A percentile compares a stretch with the other conserved stretches of the same genome.
Evolutionary conservation across 1,140 invertebrate species (phyloP).

Genomic region (Aphaenogaster ashmeadi): DNA sequence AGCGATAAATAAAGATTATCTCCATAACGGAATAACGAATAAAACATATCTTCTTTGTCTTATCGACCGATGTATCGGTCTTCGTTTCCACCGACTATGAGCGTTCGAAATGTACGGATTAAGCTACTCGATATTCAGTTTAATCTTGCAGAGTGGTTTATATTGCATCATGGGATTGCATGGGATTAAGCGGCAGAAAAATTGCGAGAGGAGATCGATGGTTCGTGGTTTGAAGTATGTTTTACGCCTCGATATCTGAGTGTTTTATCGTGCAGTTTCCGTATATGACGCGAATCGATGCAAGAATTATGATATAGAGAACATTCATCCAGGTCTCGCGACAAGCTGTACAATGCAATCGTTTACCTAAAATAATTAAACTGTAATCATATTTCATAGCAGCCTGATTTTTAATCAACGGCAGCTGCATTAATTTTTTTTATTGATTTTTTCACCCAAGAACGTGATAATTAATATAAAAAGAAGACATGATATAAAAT

Average conservation of each 20-base stretch:
- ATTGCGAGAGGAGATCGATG: slow-evolving; percentile 37
- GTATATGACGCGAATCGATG: slow-evolving; percentile 8
- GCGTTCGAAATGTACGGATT: slow-evolving; percentile 38
- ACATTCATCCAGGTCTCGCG: slow-evolving; percentile 17
- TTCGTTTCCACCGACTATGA: slow-evolving; percentile 15
- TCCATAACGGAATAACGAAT: background rate
- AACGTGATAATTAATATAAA: background rate
- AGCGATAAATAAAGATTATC: slow-evolving; percentile 11
- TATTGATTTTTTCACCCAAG: background rate
- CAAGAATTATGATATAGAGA: slow-evolving; percentile 44
- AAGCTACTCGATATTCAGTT: slow-evolving; percentile 52
- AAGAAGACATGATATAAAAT: background rate
- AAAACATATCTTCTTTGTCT: background rate
- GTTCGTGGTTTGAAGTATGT: slow-evolving; percentile 38
- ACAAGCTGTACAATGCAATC: background rate
- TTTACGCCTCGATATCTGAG: slow-evolving; percentile 27
- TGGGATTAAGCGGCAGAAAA: slow-evolving; percentile 52
- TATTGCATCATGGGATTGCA: slow-evolving; percentile 50
- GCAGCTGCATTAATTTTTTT: background rate
- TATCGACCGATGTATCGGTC: slow-evolving; percentile 7
- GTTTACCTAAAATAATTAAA: background rate
- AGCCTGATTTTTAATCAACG: background rate
- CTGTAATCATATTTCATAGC: background rate
- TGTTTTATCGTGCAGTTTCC: slow-evolving; percentile 41
- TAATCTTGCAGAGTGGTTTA: slow-evolving; percentile 62